Evolutionary conservation across 2,797 vertebrate species (phyloP), one percentile per base, ranked within the genome.

Genomic region (Melanotaenia maccullochi): DNA sequence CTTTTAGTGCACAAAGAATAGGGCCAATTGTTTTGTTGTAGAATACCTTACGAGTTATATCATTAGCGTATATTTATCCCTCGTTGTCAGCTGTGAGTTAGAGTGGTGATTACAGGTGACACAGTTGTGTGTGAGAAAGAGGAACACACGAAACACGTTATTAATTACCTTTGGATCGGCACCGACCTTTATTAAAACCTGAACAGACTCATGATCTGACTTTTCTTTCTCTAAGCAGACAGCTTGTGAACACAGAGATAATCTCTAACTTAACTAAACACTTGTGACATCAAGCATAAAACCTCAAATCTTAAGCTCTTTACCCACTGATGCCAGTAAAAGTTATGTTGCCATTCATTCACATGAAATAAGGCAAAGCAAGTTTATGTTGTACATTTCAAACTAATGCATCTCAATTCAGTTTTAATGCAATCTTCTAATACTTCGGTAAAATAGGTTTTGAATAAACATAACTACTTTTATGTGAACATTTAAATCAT

Each of bases 221-320:
- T 25, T 68, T 71, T 76, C 0, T 42, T 22, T 70, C 28, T 63
- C 28, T 54, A 7, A 18, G 38, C 16, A 62, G 73, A 44, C 51
- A 65, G 32, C 44, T 58, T 1, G 18, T 79, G 67, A 52, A 61
- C 62, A 60, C 36, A 66, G 65, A 60, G 65, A 73, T 86, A 81
- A 84, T 85, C 72, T 65, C 30, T 77, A 8, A 82, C 56, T 56
- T 75, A 55, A 30, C 13, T 60, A 81, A 76, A 81, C 24, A 59
- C 51, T 52, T 71, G 65, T 84, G 63, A 67, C 67, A 74, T 73
- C 65, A 86, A 73, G 78, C 74, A 67, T 72, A 47, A 73, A 70
- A 33, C 78, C 59, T 60, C 9, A 68, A 87, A 60, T 68, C 38
- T 74, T 71, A 62, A 75, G 32, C 51, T 65, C 22, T 64, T 66